phyloP scores from a whole-genome alignment of 2,113 vertebrate species.

The Symphodus melops region DNA sequence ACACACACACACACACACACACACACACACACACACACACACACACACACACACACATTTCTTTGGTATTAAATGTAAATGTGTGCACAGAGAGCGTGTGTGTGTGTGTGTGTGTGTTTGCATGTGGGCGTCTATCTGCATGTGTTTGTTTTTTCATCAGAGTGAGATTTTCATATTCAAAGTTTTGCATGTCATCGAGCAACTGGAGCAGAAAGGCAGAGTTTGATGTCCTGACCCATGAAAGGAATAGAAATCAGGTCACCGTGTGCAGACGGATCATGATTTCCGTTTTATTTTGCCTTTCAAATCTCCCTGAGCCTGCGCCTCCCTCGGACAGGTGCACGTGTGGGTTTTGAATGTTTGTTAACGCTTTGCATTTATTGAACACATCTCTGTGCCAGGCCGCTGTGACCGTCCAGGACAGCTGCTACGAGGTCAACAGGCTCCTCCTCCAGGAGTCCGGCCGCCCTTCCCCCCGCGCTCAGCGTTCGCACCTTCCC shows the following conservation, averaged over 20 bases:
- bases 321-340: not conserved
- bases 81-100: slow-evolving; percentile 9
- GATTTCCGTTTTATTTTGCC: slow-evolving; percentile 31
- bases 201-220: slow-evolving; percentile 4
- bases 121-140: not conserved
- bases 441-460: slow-evolving; percentile 85
- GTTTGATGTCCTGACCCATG: not conserved
- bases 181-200: slow-evolving; percentile 8
- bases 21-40: not conserved
- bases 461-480: slow-evolving; percentile 70
- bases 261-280: not conserved
- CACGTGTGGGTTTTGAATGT: not conserved
- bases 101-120: slow-evolving; percentile 49
- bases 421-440: slow-evolving; percentile 90
- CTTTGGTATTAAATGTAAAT: slow-evolving; percentile 53
- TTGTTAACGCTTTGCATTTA: slow-evolving; percentile 23
- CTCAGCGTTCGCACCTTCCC: slow-evolving; percentile 40
- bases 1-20: not conserved
- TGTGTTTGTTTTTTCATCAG: slow-evolving; percentile 14
- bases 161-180: slow-evolving; percentile 68
- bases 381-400: slow-evolving; percentile 55
- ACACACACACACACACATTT: not conserved
- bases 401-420: slow-evolving; percentile 92
- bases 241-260: not conserved
- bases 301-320: slow-evolving; percentile 67